Percentiles rank a stretch among this genome's conserved stretches.
Conservation (phyloP, 2,113 vertebrate species). For the Aphyosemion australe region DNA sequence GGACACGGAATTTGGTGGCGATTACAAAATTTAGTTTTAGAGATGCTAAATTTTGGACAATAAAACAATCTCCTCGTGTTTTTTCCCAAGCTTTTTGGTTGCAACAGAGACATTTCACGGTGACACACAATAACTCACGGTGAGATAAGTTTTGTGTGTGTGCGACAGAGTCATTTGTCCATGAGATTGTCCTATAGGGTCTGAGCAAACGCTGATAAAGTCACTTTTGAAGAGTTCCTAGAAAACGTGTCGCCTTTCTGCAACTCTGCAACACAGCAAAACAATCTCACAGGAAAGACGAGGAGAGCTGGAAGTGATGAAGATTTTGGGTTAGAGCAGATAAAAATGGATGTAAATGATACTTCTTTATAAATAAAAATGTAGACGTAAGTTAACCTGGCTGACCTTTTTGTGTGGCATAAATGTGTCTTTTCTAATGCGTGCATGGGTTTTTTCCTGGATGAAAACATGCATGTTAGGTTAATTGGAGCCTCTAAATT, state of each 20-base stretch:
- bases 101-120: background rate
- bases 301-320: background rate
- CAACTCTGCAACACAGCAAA: slow-evolving; percentile 10
- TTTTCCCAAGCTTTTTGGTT: slow-evolving; percentile 8
- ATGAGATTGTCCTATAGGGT: slow-evolving; percentile 22
- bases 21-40: no score
- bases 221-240: slow-evolving; percentile 40
- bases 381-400: no score
- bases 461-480: no score
- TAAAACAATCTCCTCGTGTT: background rate
- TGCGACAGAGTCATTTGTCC: slow-evolving; percentile 34
- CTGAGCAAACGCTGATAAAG: slow-evolving; percentile 71
- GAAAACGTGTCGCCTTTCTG: slow-evolving; percentile 15
- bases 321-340: no score
- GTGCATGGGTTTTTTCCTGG: no score
- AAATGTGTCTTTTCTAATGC: no score
- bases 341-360: no score
- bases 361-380: no score
- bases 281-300: slow-evolving; percentile 7
- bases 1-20: no score
- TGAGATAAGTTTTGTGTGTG: slow-evolving; percentile 33
- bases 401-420: no score
- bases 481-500: no score
- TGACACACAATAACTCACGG: slow-evolving; percentile 35
- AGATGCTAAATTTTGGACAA: slow-evolving; percentile 7